Conservation (phyloP, 2,888 invertebrate genomes). For the Eupithecia centaureata region DNA sequence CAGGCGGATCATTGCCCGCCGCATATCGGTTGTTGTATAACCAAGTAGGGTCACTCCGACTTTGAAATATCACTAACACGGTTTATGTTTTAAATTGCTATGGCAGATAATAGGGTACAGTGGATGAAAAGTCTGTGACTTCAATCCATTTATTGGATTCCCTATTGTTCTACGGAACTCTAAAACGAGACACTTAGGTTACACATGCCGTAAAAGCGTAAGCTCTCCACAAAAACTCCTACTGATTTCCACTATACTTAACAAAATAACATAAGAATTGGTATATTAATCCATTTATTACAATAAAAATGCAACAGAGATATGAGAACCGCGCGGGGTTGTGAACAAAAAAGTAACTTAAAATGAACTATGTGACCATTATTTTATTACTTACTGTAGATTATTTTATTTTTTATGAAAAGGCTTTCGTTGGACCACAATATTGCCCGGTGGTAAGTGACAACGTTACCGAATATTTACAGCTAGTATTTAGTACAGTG, state of each 20-base stretch:
- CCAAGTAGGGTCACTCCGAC: too few species aligned
- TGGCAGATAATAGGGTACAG: neutral
- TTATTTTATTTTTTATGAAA: too few species aligned
- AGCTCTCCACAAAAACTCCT: neutral
- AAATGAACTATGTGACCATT: too few species aligned
- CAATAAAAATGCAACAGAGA: neutral
- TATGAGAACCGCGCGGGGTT: too few species aligned
- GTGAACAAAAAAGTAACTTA: too few species aligned
- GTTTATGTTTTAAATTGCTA: neutral
- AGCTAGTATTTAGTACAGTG: too few species aligned
- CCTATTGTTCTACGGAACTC: constrained; percentile 13
- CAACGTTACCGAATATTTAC: too few species aligned
- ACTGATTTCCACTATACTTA: neutral
- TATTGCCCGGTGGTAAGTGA: too few species aligned
- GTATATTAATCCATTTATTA: neutral
- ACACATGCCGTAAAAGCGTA: neutral
- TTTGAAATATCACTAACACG: neutral
- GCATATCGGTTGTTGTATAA: too few species aligned
- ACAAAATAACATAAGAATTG: neutral
- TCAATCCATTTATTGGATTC: constrained; percentile 14
- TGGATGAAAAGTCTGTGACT: neutral
- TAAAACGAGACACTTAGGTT: neutral
- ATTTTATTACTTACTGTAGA: too few species aligned
- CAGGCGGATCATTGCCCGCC: too few species aligned
- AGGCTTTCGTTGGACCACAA: too few species aligned